Conservation (phyloP, 2,113 vertebrate genomes). For the Megaceryle maxima region DNA sequence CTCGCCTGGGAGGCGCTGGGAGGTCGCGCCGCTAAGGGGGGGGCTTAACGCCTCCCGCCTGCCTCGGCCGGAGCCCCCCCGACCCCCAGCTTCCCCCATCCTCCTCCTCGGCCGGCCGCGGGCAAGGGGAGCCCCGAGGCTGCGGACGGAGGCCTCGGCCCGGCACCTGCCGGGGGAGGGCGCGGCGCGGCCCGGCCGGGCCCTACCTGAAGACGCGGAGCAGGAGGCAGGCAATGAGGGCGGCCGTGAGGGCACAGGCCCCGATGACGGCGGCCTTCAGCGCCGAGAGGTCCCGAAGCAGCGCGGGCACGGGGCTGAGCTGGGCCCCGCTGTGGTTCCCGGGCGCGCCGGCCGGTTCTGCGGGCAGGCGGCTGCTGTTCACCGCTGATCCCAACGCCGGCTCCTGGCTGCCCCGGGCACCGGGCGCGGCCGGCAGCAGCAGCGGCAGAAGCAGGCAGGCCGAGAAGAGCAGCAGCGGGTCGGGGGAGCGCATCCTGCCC, state of each 20-base stretch:
- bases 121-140: neutral
- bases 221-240: constrained; percentile 86
- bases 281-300: constrained; percentile 84
- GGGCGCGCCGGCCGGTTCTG: neutral
- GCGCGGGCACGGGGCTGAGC: constrained; percentile 73
- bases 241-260: constrained; percentile 82
- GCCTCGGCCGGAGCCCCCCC: neutral
- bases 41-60: accelerated
- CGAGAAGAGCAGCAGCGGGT: neutral
- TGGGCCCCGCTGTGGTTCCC: constrained; percentile 59
- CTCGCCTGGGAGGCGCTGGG: neutral
- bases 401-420: constrained; percentile 61
- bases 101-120: neutral
- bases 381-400: constrained; percentile 39
- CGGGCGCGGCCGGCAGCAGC: neutral
- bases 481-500: neutral
- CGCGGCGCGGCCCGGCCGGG: neutral
- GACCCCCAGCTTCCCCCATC: neutral
- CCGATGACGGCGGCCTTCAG: constrained; percentile 87
- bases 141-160: neutral
- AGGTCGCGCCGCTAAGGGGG: neutral
- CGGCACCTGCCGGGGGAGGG: neutral
- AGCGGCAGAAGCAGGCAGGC: neutral
- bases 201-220: constrained; percentile 87
- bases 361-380: neutral